Conservation (phyloP, 2,888 invertebrate species). For the Apodemia duryi region DNA sequence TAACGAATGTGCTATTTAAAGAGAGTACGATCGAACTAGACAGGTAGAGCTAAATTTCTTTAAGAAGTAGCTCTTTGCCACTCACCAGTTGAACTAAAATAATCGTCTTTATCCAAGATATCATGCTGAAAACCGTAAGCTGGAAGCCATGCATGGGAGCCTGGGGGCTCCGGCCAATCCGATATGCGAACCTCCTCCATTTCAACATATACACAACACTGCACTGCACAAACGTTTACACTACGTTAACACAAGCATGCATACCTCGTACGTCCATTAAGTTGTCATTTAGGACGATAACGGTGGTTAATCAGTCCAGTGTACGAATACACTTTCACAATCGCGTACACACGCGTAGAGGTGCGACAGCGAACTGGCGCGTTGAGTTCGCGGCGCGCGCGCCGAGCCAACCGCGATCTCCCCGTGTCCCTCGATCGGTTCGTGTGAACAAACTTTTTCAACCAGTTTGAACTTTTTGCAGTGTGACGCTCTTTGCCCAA, state of each 20-base stretch:
- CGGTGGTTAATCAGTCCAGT: conserved; percentile 55
- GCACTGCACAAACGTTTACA: conserved; percentile 69
- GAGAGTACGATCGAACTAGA: not conserved
- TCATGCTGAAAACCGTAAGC: conserved; percentile 88
- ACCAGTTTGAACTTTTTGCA: conserved; percentile 34
- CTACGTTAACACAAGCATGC: conserved; percentile 67
- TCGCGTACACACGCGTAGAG: conserved; percentile 60
- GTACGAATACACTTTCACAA: conserved; percentile 35
- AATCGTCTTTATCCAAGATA: conserved; percentile 82
- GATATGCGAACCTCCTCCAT: conserved; percentile 83
- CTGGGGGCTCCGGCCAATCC: conserved; percentile 84
- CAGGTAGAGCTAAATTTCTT: not conserved
- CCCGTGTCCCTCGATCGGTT: conserved; percentile 28
- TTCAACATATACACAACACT: conserved; percentile 70
- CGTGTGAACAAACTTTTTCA: conserved; percentile 38
- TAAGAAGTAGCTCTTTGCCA: conserved; percentile 37
- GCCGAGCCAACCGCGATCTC: conserved; percentile 58
- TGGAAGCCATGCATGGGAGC: conserved; percentile 88
- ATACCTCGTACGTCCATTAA: conserved; percentile 76
- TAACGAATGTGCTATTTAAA: not conserved
- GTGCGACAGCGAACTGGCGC: conserved; percentile 58
- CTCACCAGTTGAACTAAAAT: conserved; percentile 82
- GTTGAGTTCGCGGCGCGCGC: conserved; percentile 52
- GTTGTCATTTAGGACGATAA: conserved; percentile 73
- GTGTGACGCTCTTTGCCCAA: conserved; percentile 21